Evolutionary conservation across 2,888 invertebrate species (phyloP).

Genomic region (Alloscopus bannaensis): DNA sequence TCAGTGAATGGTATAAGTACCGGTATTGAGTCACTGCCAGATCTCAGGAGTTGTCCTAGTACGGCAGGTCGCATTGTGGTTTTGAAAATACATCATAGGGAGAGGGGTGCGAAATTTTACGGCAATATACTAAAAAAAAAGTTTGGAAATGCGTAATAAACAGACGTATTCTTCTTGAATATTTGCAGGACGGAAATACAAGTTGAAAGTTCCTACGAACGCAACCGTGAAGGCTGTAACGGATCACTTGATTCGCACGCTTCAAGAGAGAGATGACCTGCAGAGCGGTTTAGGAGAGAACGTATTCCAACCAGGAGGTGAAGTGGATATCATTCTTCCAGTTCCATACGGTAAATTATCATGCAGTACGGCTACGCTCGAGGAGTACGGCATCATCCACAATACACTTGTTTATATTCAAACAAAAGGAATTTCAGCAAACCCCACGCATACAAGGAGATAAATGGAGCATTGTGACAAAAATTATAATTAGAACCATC

Average conservation of each 20-base stretch:
- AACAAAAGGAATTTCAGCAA: slow-evolving; percentile 8
- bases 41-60: slow-evolving; percentile 1
- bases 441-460: not conserved
- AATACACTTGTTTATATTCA: slow-evolving; percentile 59
- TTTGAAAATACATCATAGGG: slow-evolving; percentile 52
- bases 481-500: too few relatives aligned
- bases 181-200: slow-evolving; percentile 55
- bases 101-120: slow-evolving; percentile 49
- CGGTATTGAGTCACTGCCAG: slow-evolving; percentile 34
- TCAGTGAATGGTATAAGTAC: not conserved
- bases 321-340: slow-evolving; percentile 46
- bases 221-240: slow-evolving; percentile 41
- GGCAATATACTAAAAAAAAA: too few relatives aligned
- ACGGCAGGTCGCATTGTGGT: too few relatives aligned
- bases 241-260: slow-evolving; percentile 37
- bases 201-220: slow-evolving; percentile 37
- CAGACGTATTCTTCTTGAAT: slow-evolving; percentile 48
- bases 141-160: slow-evolving; percentile 49
- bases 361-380: slow-evolving; percentile 43
- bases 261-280: not conserved
- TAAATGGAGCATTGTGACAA: too few relatives aligned
- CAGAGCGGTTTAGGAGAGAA: not conserved
- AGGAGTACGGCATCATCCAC: slow-evolving; percentile 61
- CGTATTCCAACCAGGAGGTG: not conserved
- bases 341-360: slow-evolving; percentile 62